Evolutionary conservation across 2,888 invertebrate species (phyloP), one percentile per base, ranked within the genome.

Genomic region (Caenorhabditis wallacei): DNA sequence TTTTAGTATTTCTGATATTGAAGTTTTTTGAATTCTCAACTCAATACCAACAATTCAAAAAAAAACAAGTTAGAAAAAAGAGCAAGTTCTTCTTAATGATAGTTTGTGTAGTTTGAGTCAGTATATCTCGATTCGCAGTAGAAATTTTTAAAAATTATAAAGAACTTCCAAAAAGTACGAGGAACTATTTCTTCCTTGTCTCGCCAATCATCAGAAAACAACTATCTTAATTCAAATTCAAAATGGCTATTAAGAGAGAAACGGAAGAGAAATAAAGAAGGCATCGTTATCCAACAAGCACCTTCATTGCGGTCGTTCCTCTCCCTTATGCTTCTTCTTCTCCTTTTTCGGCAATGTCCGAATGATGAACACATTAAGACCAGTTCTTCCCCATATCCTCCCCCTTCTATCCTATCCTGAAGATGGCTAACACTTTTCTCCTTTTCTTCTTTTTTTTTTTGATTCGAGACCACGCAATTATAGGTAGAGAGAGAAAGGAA

Each of bases 281-380:
- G 46, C 22, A 66, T 37, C 66, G 66, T 66, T 53, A 51, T 66
- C 66, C 66, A 53, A 51, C 35, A 48, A 30, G 20, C 66, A 66
- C 56, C 56, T 56, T 13, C 16, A 24, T 35, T 56, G 30, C 56
- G 53, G 66, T 66, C 48, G 30, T 66, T 46, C 64, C 48, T 20
- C 64, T 35, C 22, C 51, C 66, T 66, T 66, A 53, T 66, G 35
- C 66, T 66, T 66, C 66, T 66, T 37, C 66, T 37, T 66, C 11
- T 40, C 37, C 13, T n/a, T 48, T 48, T 48, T 59, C 61, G 43
- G 61, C 61, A 61, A n/a, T 59, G n/a, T 43, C 59, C 59, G 59
- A 61, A 61, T 61, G 61, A 61, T 61, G 61, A 61, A 61, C 61
- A 61, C 61, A 61, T 61, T 61, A 61, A 61, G 61, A 61, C 61